These are phyloP conservation scores for Agrilus biguttatus DNA, from an alignment of 2,888 invertebrate species.

Conservation along the genomic window DNA sequence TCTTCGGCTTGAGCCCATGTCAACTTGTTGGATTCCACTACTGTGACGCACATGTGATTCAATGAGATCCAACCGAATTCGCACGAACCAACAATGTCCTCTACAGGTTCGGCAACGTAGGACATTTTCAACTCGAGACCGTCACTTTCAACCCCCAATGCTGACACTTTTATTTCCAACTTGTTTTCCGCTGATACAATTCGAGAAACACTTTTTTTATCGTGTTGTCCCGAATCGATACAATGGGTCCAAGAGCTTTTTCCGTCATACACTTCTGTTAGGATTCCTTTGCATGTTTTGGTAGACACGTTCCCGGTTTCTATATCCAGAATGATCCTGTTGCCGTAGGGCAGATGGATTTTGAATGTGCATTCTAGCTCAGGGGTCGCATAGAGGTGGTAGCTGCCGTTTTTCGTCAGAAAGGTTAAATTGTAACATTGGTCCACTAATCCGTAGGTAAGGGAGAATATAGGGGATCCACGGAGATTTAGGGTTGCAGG, in stretches of 20 bases:
- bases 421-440: slow-evolving; percentile 58
- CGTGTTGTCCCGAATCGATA: slow-evolving; percentile 34
- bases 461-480: slow-evolving; percentile 50
- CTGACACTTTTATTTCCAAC: slow-evolving; percentile 32
- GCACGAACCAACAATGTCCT: slow-evolving; percentile 48
- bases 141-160: slow-evolving; percentile 13
- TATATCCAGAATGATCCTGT: slow-evolving; percentile 47
- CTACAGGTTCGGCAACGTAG: slow-evolving; percentile 48
- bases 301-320: slow-evolving; percentile 19
- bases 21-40: slow-evolving; percentile 39
- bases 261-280: slow-evolving; percentile 42
- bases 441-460: slow-evolving; percentile 52
- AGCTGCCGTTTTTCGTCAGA: slow-evolving; percentile 47
- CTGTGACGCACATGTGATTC: slow-evolving; percentile 50
- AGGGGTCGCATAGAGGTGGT: slow-evolving; percentile 44
- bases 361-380: slow-evolving; percentile 51
- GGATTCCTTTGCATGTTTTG: slow-evolving; percentile 38
- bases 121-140: slow-evolving; percentile 36
- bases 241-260: slow-evolving; percentile 45
- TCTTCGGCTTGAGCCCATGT: slow-evolving; percentile 55
- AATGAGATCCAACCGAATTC: slow-evolving; percentile 57
- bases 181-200: slow-evolving; percentile 44
- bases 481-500: slow-evolving; percentile 40
- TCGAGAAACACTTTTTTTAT: slow-evolving; percentile 41
- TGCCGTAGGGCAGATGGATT: slow-evolving; percentile 57